Base-by-base conservation (phyloP, 2,797 vertebrate species). In the Danio kyathit region DNA sequence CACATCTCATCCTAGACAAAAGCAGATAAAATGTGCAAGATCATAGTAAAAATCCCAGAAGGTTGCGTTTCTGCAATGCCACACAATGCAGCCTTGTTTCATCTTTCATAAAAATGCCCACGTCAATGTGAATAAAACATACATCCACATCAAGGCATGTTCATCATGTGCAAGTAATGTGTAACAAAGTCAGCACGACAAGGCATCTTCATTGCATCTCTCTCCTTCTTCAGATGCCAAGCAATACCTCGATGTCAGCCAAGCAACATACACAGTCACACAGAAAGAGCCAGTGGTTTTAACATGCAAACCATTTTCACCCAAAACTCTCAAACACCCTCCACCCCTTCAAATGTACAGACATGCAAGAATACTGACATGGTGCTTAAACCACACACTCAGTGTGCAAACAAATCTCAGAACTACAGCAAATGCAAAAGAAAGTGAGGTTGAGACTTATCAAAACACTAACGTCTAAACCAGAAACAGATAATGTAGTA, bases 251-350 rank as follows among this genome's bases (percentile, higher is more conserved):
- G 60, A 41, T 60, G 66, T 46, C 60, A 89, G 87, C 86, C 54
- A 61, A 61, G 79, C 81, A 82, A 86, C 79, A 87, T 88, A 84
- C 84, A 56, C 86, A 56, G 86, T 72, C 80, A 73, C 59, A 85
- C 74, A n/a, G 19, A 72, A 14, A 52, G 60, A 66, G 63, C 79
- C 64, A 76, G 79, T 8, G 49, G 80, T 74, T 75, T 76, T 67
- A 52, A 78, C 43, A 60, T 74, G 51, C n/a, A 46, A 74, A 72
- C 54, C 61, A 67, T 59, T 71, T 60, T 12, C 29, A 73, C 64
- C 6, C 29, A 63, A 46, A 73, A 54, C 6, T n/a, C 57, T 63
- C 46, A 64, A 57, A 74, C 17, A 52, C 44, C 59, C 10, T 51
- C 57, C 66, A 70, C 46, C 76, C n/a, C 7, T 71, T 71, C 17